Base-by-base conservation (phyloP, 2,888 invertebrate genomes). In the Theristus sp. region DNA sequence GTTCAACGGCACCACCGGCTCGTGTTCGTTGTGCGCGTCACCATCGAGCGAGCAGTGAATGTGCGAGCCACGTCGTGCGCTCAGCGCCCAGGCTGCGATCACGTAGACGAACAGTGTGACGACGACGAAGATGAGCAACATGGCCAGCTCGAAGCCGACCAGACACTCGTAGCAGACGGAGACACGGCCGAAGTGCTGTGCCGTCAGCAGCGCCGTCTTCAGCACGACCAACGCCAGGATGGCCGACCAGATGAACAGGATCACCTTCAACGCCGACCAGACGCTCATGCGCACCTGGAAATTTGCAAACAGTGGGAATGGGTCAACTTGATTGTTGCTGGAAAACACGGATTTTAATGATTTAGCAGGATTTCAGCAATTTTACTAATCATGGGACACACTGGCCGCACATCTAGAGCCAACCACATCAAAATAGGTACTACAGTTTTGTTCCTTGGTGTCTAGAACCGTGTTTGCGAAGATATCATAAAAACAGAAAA, bases 61-160 rank as follows among this genome's bases (percentile, higher is more conserved):
- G 17, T 38, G 38, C 10, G 38, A 38, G 17, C 38, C 49, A 20
- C 49, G 49, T n/a, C 24, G 6, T 10, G 49, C 49, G 24, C 49
- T 17, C 49, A 49, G n/a, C 49, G 49, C 49, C 49, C 49, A 49
- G 20, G 49, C 49, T 3, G 49, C 49, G 3, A 24, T n/a, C 13
- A n/a, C 49, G 30, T 22, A 56, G 29, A 56, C 20, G 10, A 28
- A 6, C 56, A 56, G 6, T n/a, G 26, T 56, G 1, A 28, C 22
- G 25, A 29, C 56, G 2, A 28, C 30, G 29, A 56, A 29, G 22
- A 26, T 56, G 56, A 56, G 6, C 2, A 56, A 10, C 29, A 56
- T 22, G 29, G 56, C 56, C 29, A 56, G 56, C 29, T 56, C 56
- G 56, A 56, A 56, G n/a, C 29, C 56, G 22, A 56, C 20, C n/a